These are phyloP conservation scores for Drosophila novamexicana DNA, from an alignment of 1,140 invertebrate species.

Conservation along the genomic window DNA sequence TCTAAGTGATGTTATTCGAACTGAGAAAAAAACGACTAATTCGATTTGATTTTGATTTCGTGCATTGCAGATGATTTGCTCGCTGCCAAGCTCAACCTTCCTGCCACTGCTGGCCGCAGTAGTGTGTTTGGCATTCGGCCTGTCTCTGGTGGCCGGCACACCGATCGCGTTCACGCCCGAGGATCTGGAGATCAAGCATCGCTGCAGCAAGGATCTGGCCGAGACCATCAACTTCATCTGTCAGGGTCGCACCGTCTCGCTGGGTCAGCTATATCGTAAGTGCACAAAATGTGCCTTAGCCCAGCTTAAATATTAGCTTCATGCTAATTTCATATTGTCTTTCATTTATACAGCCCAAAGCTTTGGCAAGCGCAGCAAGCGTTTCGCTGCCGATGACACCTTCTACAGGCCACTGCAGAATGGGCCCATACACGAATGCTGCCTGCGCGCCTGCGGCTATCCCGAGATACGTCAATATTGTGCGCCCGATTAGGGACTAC, in stretches of 20 bases:
- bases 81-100: slow-evolving; percentile 33
- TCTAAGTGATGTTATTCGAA: too few species aligned
- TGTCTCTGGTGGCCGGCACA: slow-evolving; percentile 25
- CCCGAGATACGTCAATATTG: slow-evolving; percentile 62
- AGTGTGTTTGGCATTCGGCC: slow-evolving; percentile 35
- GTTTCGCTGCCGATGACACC: slow-evolving; percentile 44
- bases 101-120: slow-evolving; percentile 46
- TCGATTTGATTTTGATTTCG: not conserved
- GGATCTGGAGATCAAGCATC: slow-evolving; percentile 35
- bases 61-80: slow-evolving; percentile 61
- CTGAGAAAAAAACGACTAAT: too few species aligned
- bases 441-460: slow-evolving; percentile 54
- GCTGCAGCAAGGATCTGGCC: slow-evolving; percentile 57
- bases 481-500: slow-evolving; percentile 39
- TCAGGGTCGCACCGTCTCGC: slow-evolving; percentile 42
- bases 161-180: slow-evolving; percentile 32
- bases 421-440: slow-evolving; percentile 63
- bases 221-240: slow-evolving; percentile 63
- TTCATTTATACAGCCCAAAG: slow-evolving; percentile 49
- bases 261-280: slow-evolving; percentile 59
- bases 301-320: not conserved
- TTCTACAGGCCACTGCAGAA: slow-evolving; percentile 51
- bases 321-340: too few species aligned
- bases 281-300: not conserved
- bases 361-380: slow-evolving; percentile 64